Conservation (phyloP, 2,888 invertebrate genomes). For the Caenorhabditis wallacei region DNA sequence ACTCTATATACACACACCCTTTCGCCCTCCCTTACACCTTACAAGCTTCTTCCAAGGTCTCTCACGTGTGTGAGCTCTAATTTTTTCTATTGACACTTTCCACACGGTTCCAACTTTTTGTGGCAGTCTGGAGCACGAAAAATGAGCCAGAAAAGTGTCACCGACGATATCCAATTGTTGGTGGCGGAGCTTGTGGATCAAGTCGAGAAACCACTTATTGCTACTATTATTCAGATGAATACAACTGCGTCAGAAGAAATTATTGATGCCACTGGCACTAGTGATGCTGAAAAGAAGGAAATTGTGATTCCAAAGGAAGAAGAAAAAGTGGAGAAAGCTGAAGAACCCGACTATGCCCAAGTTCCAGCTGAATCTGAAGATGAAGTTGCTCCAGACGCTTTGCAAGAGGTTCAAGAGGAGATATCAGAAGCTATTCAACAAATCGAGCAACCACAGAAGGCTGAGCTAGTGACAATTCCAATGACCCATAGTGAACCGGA, state of each 20-base stretch:
- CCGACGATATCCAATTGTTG: constrained; percentile 50
- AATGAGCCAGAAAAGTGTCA: constrained; percentile 39
- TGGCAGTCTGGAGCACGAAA: background rate
- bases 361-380: constrained; percentile 57
- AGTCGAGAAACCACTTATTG: constrained; percentile 56
- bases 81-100: constrained; percentile 38
- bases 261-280: constrained; percentile 42
- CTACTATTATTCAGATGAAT: constrained; percentile 65
- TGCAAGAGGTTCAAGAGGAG: background rate
- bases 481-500: constrained; percentile 47
- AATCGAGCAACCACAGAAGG: constrained; percentile 47
- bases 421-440: constrained; percentile 14
- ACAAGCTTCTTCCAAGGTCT: constrained; percentile 60
- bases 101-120: constrained; percentile 14
- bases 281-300: constrained; percentile 31
- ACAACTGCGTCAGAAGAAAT: constrained; percentile 42
- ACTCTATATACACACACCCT: constrained; percentile 61
- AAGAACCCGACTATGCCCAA: constrained; percentile 60
- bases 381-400: constrained; percentile 1
- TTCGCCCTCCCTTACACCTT: constrained; percentile 49
- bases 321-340: constrained; percentile 13
- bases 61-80: constrained; percentile 28
- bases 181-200: constrained; percentile 57
- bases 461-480: constrained; percentile 58
- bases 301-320: constrained; percentile 19